These are phyloP conservation scores for Zaprionus gabonicus DNA, from an alignment of 1,140 invertebrate genomes.

Conservation along the genomic window DNA sequence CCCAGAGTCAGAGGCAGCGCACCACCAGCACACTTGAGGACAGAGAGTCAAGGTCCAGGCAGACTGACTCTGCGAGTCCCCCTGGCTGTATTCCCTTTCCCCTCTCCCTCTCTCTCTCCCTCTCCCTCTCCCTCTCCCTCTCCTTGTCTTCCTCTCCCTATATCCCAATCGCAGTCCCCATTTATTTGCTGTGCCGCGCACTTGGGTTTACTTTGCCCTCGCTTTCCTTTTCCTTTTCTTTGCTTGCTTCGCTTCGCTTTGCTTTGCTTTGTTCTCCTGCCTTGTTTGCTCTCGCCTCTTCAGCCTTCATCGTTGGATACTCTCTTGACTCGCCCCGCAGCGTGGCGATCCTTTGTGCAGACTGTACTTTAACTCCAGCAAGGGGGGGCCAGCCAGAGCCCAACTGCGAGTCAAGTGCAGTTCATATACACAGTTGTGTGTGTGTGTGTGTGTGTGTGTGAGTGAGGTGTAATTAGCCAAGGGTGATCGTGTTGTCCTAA, in stretches of 20 bases:
- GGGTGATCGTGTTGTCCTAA: background rate
- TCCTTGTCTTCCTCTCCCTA: too few relatives aligned
- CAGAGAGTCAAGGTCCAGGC: constrained; percentile 39
- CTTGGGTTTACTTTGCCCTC: constrained; percentile 32
- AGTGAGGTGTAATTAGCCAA: background rate
- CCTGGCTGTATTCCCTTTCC: background rate
- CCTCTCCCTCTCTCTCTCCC: background rate
- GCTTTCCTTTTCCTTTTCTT: constrained; percentile 21
- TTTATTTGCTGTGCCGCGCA: constrained; percentile 48
- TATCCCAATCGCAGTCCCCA: constrained; percentile 1
- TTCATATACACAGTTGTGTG: background rate
- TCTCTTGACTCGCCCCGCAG: constrained; percentile 1
- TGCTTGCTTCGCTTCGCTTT: constrained; percentile 31
- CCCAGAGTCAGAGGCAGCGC: background rate
- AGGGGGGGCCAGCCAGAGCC: background rate
- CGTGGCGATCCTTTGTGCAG: constrained; percentile 56
- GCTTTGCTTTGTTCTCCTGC: constrained; percentile 13
- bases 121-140: background rate
- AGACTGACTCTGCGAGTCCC: constrained; percentile 5
- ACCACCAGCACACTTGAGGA: constrained; percentile 9
- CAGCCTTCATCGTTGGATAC: constrained; percentile 12
- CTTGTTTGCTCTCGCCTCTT: constrained; percentile 8
- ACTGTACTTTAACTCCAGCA: constrained; percentile 55
- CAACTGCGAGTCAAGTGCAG: constrained; percentile 5
- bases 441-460: background rate